Conservation (phyloP, 2,888 invertebrate species). For the Xylota segnis region DNA sequence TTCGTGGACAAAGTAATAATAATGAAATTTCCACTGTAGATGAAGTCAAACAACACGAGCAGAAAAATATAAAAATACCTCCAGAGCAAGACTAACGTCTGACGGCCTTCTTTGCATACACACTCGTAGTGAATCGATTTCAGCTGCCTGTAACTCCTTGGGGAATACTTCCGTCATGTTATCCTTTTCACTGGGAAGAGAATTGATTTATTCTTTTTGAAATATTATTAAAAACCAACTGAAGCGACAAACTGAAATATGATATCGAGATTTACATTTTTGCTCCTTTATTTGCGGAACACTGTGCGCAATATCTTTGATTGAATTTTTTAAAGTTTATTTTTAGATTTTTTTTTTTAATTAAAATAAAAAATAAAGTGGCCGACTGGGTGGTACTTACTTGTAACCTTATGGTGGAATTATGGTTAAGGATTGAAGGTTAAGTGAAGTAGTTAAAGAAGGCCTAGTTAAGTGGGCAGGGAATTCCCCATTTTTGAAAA, state of each 20-base stretch:
- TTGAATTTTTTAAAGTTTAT: constrained; percentile 17
- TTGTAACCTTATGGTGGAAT: no score
- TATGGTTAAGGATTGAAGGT: no score
- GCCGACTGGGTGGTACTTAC: no score
- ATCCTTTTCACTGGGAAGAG: constrained; percentile 15
- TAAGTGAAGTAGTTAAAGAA: no score
- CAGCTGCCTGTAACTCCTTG: constrained; percentile 10
- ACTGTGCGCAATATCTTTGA: constrained; percentile 16
- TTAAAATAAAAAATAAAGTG: not conserved
- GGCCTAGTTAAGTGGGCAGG: no score
- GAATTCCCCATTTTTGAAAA: no score
- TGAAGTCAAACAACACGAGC: constrained; percentile 42
- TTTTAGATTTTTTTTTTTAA: not conserved
- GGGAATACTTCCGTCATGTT: constrained; percentile 33
- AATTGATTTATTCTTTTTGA: constrained; percentile 48
- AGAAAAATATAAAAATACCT: not conserved
- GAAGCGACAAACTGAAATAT: constrained; percentile 46
- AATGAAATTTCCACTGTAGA: constrained; percentile 45
- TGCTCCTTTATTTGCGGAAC: constrained; percentile 24
- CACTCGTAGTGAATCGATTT: constrained; percentile 6
- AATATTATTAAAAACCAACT: constrained; percentile 33
- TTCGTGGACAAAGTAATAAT: constrained; percentile 19
- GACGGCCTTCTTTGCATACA: not conserved
- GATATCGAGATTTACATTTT: constrained; percentile 38
- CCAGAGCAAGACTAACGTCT: not conserved